Conservation (phyloP, 2,888 invertebrate genomes). For the Adelphocoris suturalis region DNA sequence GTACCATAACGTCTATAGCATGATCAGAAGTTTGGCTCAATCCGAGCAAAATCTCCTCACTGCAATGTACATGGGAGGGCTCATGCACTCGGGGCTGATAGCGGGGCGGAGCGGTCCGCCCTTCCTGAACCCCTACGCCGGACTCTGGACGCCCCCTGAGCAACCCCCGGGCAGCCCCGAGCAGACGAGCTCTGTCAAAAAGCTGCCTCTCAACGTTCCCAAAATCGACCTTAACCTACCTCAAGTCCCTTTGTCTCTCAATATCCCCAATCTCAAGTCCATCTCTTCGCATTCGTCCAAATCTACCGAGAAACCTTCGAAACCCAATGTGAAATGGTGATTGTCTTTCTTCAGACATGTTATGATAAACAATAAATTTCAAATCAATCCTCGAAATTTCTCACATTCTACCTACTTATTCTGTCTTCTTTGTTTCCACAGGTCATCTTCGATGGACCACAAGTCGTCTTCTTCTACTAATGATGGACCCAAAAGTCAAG, state of each 20-base stretch:
- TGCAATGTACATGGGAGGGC: constrained; percentile 79
- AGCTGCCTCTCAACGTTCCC: constrained; percentile 58
- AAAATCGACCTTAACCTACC: constrained; percentile 67
- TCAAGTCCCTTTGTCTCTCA: constrained; percentile 68
- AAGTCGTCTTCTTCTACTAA: constrained; percentile 80
- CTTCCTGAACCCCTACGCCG: constrained; percentile 50
- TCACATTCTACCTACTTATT: neutral
- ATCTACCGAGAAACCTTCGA: constrained; percentile 57
- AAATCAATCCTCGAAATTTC: no score
- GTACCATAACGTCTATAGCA: constrained; percentile 78
- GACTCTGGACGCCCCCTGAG: constrained; percentile 66
- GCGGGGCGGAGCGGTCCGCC: constrained; percentile 61
- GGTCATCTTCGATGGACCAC: constrained; percentile 81
- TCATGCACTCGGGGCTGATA: constrained; percentile 73
- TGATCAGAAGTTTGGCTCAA: constrained; percentile 78
- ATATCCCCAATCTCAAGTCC: constrained; percentile 70
- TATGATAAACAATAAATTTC: no score
- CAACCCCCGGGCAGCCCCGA: constrained; percentile 62
- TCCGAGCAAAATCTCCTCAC: constrained; percentile 79
- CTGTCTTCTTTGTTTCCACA: constrained; percentile 76
- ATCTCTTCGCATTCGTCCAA: constrained; percentile 56
- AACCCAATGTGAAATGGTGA: constrained; percentile 69
- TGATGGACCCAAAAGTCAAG: constrained; percentile 80
- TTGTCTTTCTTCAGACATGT: neutral
- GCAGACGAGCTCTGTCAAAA: constrained; percentile 47